A percentile compares a stretch with the other conserved stretches of the same genome.
These are phyloP conservation scores for Himalopsyche tibetana DNA, from an alignment of 2,888 invertebrate genomes.

Conservation along the genomic window DNA sequence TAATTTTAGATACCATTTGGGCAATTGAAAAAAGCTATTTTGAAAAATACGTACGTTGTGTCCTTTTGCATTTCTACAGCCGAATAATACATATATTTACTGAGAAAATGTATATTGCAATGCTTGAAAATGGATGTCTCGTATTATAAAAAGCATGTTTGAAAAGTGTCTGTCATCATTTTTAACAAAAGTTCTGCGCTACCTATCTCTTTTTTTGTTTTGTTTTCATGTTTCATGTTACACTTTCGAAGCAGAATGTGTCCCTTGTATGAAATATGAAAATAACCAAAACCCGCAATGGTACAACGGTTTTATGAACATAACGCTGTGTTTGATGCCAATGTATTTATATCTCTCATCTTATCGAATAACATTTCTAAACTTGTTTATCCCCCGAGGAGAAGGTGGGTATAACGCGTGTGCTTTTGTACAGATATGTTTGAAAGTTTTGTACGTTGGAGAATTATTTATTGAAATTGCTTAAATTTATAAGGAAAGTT, in stretches of 20 bases:
- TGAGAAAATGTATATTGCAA: background rate
- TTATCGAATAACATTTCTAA: slow-evolving; percentile 38
- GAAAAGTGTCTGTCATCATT: slow-evolving; percentile 40
- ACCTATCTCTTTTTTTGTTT: slow-evolving; percentile 37
- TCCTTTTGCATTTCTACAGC: too few species aligned
- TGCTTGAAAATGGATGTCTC: background rate
- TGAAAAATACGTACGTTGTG: too few species aligned
- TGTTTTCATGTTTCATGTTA: slow-evolving; percentile 41
- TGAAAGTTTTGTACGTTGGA: background rate
- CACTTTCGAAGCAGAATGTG: slow-evolving; percentile 37
- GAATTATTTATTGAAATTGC: slow-evolving; percentile 38
- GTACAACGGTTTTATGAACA: background rate
- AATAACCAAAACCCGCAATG: slow-evolving; percentile 3
- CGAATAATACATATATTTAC: too few species aligned
- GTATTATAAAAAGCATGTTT: slow-evolving; percentile 38
- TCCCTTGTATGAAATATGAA: background rate
- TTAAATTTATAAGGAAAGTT: slow-evolving; percentile 18
- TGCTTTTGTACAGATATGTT: background rate
- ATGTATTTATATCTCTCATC: slow-evolving; percentile 18
- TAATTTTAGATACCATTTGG: too few species aligned
- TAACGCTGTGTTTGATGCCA: background rate
- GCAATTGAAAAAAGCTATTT: too few species aligned
- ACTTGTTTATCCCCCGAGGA: slow-evolving; percentile 38
- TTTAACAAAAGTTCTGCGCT: slow-evolving; percentile 40
- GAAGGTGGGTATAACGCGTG: slow-evolving; percentile 18